These are phyloP conservation scores for Hemibagrus wyckioides DNA, from an alignment of 2,113 vertebrate species.

Conservation along the genomic window DNA sequence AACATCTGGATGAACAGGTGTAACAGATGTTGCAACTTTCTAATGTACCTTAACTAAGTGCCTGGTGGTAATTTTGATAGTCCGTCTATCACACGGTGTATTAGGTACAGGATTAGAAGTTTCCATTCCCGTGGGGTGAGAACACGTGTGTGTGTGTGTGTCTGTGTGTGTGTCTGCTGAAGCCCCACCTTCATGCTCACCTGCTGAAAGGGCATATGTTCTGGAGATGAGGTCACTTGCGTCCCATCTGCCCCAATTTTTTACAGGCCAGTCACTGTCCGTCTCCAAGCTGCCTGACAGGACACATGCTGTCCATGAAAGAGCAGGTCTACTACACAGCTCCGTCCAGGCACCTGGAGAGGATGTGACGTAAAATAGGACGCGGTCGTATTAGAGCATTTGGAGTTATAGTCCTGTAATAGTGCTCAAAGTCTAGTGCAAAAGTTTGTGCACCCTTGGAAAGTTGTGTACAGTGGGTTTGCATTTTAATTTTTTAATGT, in stretches of 20 bases:
- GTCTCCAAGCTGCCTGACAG: conserved; percentile 17
- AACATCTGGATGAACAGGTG: conserved; percentile 3
- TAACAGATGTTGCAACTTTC: background rate
- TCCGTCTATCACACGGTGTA: background rate
- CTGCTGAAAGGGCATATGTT: conserved; percentile 65
- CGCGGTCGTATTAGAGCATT: background rate
- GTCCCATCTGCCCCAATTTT: conserved; percentile 55
- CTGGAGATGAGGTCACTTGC: conserved; percentile 61
- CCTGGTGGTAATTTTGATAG: background rate
- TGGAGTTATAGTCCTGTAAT: background rate
- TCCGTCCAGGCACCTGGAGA: background rate
- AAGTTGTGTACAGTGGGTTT: background rate
- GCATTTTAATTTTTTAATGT: background rate
- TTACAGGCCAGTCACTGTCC: conserved; percentile 21
- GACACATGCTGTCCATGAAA: background rate
- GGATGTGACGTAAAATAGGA: background rate
- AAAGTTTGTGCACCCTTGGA: background rate
- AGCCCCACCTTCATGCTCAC: conserved; percentile 49
- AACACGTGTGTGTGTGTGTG: background rate
- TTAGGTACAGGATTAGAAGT: background rate
- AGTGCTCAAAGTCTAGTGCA: background rate
- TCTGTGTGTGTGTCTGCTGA: conserved; percentile 3
- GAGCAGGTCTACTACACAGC: background rate
- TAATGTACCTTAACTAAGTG: background rate
- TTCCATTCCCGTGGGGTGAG: conserved; percentile 7